phyloP scores from a whole-genome alignment of 2,888 invertebrate species.

The Hoplodrina ambigua region DNA sequence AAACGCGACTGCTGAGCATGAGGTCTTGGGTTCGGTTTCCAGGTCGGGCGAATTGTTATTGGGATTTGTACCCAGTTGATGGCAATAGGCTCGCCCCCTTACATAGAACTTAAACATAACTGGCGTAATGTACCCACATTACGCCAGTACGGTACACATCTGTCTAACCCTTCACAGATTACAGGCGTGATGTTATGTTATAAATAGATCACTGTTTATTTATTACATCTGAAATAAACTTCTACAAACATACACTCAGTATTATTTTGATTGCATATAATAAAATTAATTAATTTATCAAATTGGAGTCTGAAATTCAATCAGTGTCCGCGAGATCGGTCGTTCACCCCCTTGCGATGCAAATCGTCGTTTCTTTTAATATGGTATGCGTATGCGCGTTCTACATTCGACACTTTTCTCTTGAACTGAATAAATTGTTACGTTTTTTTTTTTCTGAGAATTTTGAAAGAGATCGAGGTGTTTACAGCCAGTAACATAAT shows the following conservation, averaged over 20 bases:
- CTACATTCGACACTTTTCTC: slow-evolving; percentile 51
- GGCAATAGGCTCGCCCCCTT: no score
- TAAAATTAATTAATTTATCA: slow-evolving; percentile 66
- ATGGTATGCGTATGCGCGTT: slow-evolving; percentile 45
- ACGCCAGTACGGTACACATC: no score
- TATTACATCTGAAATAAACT: not conserved
- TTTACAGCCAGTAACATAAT: slow-evolving; percentile 3
- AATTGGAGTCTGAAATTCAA: slow-evolving; percentile 63
- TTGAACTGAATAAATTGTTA: slow-evolving; percentile 36
- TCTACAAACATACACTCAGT: slow-evolving; percentile 14
- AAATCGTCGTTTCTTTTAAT: slow-evolving; percentile 47
- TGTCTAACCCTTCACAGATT: no score
- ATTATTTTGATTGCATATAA: slow-evolving; percentile 59
- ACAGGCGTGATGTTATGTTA: no score
- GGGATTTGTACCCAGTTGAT: no score
- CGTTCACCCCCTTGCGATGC: slow-evolving; percentile 59
- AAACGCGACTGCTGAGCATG: no score
- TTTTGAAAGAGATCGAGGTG: slow-evolving; percentile 36
- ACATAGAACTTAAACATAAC: no score
- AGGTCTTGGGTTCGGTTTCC: no score
- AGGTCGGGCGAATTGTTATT: no score
- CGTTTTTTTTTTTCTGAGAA: slow-evolving; percentile 32
- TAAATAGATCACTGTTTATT: no score
- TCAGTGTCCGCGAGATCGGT: slow-evolving; percentile 53
- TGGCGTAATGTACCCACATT: no score